Percentiles rank a stretch among this genome's conserved stretches.
Conservation (phyloP, 2,888 invertebrate genomes). For the Clepsis dumicolana region DNA sequence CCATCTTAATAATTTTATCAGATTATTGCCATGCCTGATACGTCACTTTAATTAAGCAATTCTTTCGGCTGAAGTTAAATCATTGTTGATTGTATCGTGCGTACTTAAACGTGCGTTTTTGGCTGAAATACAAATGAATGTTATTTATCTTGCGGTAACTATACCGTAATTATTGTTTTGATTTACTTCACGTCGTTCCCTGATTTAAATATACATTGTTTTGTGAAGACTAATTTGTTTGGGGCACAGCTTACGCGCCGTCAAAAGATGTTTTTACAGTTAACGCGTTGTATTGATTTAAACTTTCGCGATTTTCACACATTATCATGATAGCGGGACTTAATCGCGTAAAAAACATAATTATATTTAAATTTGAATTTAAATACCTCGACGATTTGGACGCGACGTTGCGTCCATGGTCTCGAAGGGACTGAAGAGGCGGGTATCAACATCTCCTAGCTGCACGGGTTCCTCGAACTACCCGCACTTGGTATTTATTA, state of each 20-base stretch:
- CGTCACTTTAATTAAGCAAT: constrained; percentile 69
- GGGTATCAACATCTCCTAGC: no score
- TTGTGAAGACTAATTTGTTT: constrained; percentile 22
- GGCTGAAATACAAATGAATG: constrained; percentile 60
- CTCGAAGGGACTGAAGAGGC: no score
- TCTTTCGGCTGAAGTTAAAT: constrained; percentile 46
- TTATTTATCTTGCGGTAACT: constrained; percentile 58
- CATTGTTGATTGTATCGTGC: constrained; percentile 56
- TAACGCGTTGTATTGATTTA: no score
- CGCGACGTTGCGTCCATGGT: no score
- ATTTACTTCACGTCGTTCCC: constrained; percentile 30
- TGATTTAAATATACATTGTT: constrained; percentile 25
- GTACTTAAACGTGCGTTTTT: constrained; percentile 50
- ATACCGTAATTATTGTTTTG: constrained; percentile 59
- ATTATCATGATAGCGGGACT: no score
- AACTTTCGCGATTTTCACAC: no score
- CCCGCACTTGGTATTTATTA: no score
- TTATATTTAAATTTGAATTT: no score
- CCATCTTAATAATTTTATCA: constrained; percentile 76
- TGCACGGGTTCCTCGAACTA: no score
- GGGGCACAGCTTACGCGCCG: neutral
- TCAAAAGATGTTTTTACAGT: neutral
- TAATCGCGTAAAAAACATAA: no score
- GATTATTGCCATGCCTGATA: constrained; percentile 61
- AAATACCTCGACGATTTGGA: no score